Conservation (phyloP, 2,888 invertebrate genomes). For the Blastobasis adustella region DNA sequence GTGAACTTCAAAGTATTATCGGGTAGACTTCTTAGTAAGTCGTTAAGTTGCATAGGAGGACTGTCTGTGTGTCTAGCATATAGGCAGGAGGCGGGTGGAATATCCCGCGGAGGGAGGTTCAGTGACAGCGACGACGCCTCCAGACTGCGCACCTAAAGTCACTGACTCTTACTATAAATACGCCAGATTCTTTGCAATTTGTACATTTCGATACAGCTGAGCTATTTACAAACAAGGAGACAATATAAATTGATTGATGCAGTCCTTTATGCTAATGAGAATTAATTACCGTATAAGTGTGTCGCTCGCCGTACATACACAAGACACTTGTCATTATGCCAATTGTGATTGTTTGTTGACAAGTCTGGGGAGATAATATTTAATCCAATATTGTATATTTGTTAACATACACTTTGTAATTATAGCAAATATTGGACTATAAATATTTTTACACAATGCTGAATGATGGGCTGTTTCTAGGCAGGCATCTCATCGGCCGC, state of each 20-base stretch:
- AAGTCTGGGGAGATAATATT: too few relatives aligned
- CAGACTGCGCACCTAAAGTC: conserved; percentile 28
- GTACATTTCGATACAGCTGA: conserved; percentile 38
- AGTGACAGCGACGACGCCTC: conserved; percentile 23
- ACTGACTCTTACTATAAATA: conserved; percentile 49
- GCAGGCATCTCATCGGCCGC: too few relatives aligned
- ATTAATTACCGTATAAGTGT: conserved; percentile 54
- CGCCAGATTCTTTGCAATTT: conserved; percentile 37
- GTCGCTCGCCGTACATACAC: conserved; percentile 22
- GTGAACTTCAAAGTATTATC: too few relatives aligned
- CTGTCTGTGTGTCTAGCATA: too few relatives aligned
- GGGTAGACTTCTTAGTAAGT: too few relatives aligned
- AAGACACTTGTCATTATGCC: not conserved
- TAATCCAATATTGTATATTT: too few relatives aligned
- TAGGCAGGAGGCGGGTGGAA: conserved; percentile 17
- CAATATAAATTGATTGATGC: conserved; percentile 49
- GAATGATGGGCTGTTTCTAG: too few relatives aligned
- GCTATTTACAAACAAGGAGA: conserved; percentile 58
- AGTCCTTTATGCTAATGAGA: conserved; percentile 45
- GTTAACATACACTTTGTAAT: too few relatives aligned
- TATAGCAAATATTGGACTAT: too few relatives aligned
- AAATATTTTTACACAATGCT: too few relatives aligned
- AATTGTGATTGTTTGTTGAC: too few relatives aligned
- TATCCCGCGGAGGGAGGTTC: conserved; percentile 32
- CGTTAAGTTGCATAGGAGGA: too few relatives aligned